A percentile compares a stretch with the other conserved stretches of the same genome.
Conservation (phyloP, 2,888 invertebrate genomes). For the Invenusta paracnida region DNA sequence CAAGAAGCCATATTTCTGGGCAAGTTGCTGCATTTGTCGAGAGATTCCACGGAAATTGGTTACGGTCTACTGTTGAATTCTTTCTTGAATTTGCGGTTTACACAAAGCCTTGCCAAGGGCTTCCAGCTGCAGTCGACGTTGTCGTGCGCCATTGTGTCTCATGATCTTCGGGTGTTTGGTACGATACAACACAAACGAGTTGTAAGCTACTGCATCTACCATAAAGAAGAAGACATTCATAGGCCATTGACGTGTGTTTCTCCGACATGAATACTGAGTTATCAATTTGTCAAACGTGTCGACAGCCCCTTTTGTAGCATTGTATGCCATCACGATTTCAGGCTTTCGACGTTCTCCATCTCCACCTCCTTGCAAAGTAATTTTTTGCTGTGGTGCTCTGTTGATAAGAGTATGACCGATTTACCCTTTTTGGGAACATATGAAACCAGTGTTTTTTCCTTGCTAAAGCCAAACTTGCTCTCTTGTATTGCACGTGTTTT, state of each 20-base stretch:
- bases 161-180: neutral
- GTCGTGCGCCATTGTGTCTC: neutral
- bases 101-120: slow-evolving; percentile 20
- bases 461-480: slow-evolving; percentile 21
- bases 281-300: slow-evolving; percentile 27
- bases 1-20: slow-evolving; percentile 2
- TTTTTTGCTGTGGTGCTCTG: neutral
- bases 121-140: neutral
- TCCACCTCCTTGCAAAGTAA: neutral
- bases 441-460: neutral
- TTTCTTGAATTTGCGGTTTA: slow-evolving; percentile 13
- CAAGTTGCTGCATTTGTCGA: neutral
- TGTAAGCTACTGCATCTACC: no score
- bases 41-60: neutral
- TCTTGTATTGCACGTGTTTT: neutral
- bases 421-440: neutral
- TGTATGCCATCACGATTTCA: neutral
- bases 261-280: slow-evolving; percentile 5
- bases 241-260: slow-evolving; percentile 2
- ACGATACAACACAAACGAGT: neutral
- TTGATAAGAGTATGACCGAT: neutral
- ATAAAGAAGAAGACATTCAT: slow-evolving; percentile 28
- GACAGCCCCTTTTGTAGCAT: slow-evolving; percentile 9
- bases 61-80: slow-evolving; percentile 1
- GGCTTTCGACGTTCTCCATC: neutral